Base-by-base conservation (phyloP, 2,113 vertebrate species). In the Ellobius talpinus region DNA sequence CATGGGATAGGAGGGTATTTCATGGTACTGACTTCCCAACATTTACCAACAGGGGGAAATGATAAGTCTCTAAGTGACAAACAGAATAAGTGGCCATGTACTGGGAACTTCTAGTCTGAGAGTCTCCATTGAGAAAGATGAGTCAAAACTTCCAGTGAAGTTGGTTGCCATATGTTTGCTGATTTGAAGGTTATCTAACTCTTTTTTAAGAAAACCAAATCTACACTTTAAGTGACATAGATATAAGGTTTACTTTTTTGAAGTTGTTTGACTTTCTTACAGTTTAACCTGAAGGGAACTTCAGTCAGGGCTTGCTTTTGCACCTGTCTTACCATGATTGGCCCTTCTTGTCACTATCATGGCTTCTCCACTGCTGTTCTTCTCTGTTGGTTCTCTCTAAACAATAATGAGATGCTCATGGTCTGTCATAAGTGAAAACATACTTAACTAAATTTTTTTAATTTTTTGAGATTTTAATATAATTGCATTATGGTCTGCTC, bases 181-280 rank as follows among this genome's bases (percentile, higher is more conserved):
- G 12, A 47, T 13, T 91, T 72, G 50, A 70, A 55, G 52, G 66
- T 68, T 66, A 33, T 23, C 26, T 47, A 65, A 7, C 29, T 86
- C 14, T 50, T 68, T 36, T 13, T 23, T 21, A 6, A 23, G 33
- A 81, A 55, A 26, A 45, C 16, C 26, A 68, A 70, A 29, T 50
- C 74, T 1, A 90, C 65, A 36, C 74, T 93, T 87, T 6, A 92
- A 72, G 47, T 63, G 86, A 66, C 77, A 36, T 84, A 90, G 77
- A 23, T 90, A 52, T 1, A 96, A 36, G 84, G 45, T 77, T 96
- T 84, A 36, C 5, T 91, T 70, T 3, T 87, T 61, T 88, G 89
- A 93, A 10, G 19, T 90, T 55, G 63, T 58, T 74, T 55, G n/a
- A 86, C 76, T 92, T 95, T 33, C 33, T 96, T 70, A 77, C 61